Evolutionary conservation across 2,113 vertebrate genomes (phyloP).

Genomic region (Oreochromis niloticus): DNA sequence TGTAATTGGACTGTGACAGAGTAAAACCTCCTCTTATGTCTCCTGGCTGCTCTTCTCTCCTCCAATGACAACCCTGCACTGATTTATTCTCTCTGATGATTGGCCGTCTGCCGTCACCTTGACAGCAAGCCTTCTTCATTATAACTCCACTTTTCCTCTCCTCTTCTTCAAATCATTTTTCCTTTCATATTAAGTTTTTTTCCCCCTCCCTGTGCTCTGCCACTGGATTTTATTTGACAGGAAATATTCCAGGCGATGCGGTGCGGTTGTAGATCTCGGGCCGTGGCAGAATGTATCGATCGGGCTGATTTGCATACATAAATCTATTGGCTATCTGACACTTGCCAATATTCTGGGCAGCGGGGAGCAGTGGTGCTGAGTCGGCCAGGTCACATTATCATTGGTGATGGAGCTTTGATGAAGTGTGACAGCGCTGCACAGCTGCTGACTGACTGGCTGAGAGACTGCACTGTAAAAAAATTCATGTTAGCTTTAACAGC

Average conservation of each 20-base stretch:
- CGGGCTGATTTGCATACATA: conserved; percentile 72
- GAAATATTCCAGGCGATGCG: conserved; percentile 48
- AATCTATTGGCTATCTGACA: conserved; percentile 78
- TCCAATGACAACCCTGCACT: conserved; percentile 22
- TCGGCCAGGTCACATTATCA: conserved; percentile 66
- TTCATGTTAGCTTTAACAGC: background rate
- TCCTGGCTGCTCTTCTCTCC: background rate
- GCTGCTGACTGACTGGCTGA: conserved; percentile 20
- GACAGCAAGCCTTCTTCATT: conserved; percentile 50
- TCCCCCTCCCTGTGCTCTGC: background rate
- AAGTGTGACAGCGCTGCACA: conserved; percentile 65
- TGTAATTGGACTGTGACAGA: background rate
- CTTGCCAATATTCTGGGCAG: conserved; percentile 67
- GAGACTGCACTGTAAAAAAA: conserved; percentile 24
- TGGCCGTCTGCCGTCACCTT: conserved; percentile 35
- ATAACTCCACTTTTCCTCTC: conserved; percentile 47
- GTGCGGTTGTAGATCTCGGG: conserved; percentile 53
- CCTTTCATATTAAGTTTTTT: conserved; percentile 58
- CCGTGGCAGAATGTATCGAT: conserved; percentile 61
- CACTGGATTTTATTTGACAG: conserved; percentile 59
- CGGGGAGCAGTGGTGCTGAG: conserved; percentile 64
- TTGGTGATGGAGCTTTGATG: conserved; percentile 73
- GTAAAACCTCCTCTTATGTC: background rate
- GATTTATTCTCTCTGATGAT: conserved; percentile 41
- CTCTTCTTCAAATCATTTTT: conserved; percentile 53